Evolutionary conservation across 2,797 vertebrate genomes (phyloP).

Genomic region (Monodelphis domestica): DNA sequence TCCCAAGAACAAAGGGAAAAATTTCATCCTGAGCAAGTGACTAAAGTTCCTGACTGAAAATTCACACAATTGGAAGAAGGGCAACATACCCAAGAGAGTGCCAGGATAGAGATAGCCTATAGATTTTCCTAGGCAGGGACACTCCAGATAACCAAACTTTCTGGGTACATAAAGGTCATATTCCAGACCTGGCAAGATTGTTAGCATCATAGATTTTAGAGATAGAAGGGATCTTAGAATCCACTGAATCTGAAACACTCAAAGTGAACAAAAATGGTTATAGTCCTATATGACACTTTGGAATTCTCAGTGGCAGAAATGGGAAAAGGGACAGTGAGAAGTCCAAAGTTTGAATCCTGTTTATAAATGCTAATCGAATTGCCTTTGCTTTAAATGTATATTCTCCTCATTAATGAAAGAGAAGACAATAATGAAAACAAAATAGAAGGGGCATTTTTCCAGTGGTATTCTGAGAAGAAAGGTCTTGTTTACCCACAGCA

Average conservation of each 20-base stretch:
- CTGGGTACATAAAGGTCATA: not conserved
- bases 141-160: not conserved
- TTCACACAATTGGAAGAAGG: not conserved
- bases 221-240: not conserved
- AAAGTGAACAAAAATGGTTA: not conserved
- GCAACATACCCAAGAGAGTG: not conserved
- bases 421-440: not conserved
- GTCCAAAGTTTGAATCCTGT: not conserved
- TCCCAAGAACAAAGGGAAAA: not conserved
- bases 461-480: not conserved
- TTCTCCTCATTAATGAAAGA: not conserved
- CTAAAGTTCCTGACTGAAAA: not conserved
- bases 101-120: not conserved
- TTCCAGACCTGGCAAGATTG: not conserved
- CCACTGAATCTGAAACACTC: not conserved
- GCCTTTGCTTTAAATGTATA: not conserved
- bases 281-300: not conserved
- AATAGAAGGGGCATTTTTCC: not conserved
- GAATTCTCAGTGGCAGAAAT: not conserved
- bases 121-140: not conserved
- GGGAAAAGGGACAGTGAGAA: not conserved
- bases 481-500: not conserved
- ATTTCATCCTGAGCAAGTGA: not conserved
- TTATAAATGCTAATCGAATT: not conserved
- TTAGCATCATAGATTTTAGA: not conserved